Conservation (phyloP, 2,113 vertebrate genomes). For the Pomatostomus ruficeps region DNA sequence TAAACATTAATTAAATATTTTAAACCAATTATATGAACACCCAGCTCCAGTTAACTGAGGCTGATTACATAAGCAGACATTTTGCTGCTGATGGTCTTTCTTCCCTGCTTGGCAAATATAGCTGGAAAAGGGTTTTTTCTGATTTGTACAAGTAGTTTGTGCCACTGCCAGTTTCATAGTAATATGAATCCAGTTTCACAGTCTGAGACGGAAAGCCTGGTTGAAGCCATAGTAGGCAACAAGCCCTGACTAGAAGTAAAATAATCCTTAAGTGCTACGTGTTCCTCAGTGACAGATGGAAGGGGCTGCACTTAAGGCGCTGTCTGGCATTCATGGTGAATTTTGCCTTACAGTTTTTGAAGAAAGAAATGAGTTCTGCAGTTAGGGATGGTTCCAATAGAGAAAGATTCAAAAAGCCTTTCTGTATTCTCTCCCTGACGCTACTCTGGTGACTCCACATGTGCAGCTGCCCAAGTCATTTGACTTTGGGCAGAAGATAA, state of each 20-base stretch:
- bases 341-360: background rate
- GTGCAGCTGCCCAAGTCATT: background rate
- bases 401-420: background rate
- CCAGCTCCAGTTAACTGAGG: background rate
- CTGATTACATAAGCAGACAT: background rate
- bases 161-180: background rate
- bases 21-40: background rate
- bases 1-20: constrained; percentile 7
- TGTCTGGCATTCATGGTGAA: background rate
- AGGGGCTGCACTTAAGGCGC: background rate
- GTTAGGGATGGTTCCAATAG: background rate
- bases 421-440: background rate
- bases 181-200: background rate
- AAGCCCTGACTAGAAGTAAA: background rate
- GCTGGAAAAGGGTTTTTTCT: background rate
- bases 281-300: background rate
- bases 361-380: background rate
- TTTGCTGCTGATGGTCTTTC: background rate
- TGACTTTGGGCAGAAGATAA: background rate
- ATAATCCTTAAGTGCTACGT: background rate
- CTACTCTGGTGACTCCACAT: background rate
- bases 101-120: background rate
- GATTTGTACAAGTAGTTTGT: background rate
- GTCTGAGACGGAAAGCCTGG: background rate
- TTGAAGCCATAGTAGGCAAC: background rate